Evolutionary conservation across 2,888 invertebrate species (phyloP), one percentile per base, ranked within the genome.

Genomic region (Autographa gamma): DNA sequence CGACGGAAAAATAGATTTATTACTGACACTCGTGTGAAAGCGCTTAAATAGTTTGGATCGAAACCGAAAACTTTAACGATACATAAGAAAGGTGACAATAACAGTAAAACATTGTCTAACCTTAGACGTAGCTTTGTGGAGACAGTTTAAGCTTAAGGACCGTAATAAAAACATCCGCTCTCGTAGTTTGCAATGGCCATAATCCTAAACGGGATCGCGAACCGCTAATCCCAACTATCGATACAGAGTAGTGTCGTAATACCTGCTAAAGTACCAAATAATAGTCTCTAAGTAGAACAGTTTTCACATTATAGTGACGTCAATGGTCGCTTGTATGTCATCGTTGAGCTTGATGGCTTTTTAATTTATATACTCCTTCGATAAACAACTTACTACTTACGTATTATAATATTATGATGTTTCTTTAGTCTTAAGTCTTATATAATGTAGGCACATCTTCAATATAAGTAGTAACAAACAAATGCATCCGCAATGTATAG

Each of bases 91-190:
- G 48, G 48, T 48, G 48, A 48, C 48, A 48, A 48, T 48, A 48
- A 48, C 48, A 48, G 48, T 48, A 48, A n/a, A n/a, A n/a, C 48
- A 48, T 48, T n/a, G 48, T 48, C 48, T 48, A 48, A 48, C 48
- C 48, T n/a, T n/a, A 48, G 48, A 16, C 48, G n/a, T 43, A 13
- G 6, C 8, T 48, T n/a, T 48, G 48, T n/a, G 48, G 74, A 77
- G 80, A 62, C 76, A 72, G 84, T 86, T 83, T 81, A 81, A 75
- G 74, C 72, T 73, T 34, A 69, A 77, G 80, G 77, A 84, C 79
- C 77, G 84, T 82, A 87, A 88, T 89, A 89, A 89, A 88, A 86
- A 77, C 81, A 70, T 73, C 80, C 77, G 82, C 86, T 89, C 91
- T 90, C 91, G 90, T 90, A 87, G 78, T 82, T 76, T 69, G 81